Base-by-base conservation (phyloP, 2,113 vertebrate species). In the Sisor rabdophorus region DNA sequence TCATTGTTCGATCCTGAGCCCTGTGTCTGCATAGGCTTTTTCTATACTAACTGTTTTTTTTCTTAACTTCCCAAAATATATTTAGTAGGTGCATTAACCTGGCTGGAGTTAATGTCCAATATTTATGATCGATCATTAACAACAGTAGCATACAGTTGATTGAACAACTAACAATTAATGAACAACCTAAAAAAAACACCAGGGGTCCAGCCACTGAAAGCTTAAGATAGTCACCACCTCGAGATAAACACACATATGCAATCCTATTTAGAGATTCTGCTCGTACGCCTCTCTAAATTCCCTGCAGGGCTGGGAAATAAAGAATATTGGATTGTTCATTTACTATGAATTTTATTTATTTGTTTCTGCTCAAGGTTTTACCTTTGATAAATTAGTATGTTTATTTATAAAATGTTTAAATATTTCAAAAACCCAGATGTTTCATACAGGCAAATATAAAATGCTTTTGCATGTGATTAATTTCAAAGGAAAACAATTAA, bases 191-290 rank as follows among this genome's bases (percentile, higher is more conserved):
- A 50, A 90, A 91, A 92, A 88, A 80, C 90, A 91, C 88, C 89
- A 90, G 90, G 90, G 89, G 86, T 78, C 55, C 82, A 86, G 81
- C 83, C 86, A 86, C 88, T 91, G 89, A 89, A 88, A 84, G 61
- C 83, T 84, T 83, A 83, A 87, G 88, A 92, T 90, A 91, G 85
- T 88, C 85, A 79, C 88, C 86, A 90, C 88, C 89, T 79, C 68
- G 28, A 69, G 52, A 80, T 68, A 81, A 74, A 74, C 74, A 81
- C 53, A 80, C 19, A 67, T 54, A 76, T 76, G 48, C 69, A 73
- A 81, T 81, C 59, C 77, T 79, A 77, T 79, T 81, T 77, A 63
- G 47, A 58, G 48, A 54, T 56, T 70, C 64, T 73, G 70, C 65
- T 79, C 71, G 61, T 48, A 58, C 63, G 53, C n/a, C 73, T 71